Evolutionary conservation across 2,797 vertebrate species (phyloP).

Genomic region (Lepus townsendii): DNA sequence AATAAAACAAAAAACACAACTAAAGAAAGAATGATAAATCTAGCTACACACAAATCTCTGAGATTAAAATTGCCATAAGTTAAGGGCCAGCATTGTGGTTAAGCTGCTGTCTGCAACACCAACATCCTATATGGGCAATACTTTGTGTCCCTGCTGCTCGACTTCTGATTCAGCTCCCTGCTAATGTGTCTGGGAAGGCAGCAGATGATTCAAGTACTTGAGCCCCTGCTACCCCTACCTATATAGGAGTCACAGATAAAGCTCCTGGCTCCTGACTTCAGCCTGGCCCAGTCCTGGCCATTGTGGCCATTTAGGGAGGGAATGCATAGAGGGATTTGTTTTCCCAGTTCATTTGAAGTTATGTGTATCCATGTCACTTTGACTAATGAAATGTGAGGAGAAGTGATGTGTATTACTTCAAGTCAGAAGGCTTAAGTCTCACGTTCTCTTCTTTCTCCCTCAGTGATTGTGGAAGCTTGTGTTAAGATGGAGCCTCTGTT

Average conservation of each 20-base stretch:
- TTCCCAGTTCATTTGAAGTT: background rate
- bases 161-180: no score
- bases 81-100: background rate
- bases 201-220: no score
- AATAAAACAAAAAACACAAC: background rate
- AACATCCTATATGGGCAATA: no score
- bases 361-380: background rate
- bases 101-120: no score
- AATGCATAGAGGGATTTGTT: background rate
- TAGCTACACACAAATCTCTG: background rate
- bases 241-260: no score
- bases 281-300: background rate
- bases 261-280: background rate
- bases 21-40: background rate
- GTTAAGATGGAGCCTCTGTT: background rate
- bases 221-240: no score
- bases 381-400: background rate
- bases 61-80: constrained; percentile 18
- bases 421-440: background rate
- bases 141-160: no score
- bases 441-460: background rate
- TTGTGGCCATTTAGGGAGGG: background rate
- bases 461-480: background rate
- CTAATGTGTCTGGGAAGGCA: no score
- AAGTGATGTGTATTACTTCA: background rate